Evolutionary conservation across 2,888 invertebrate species (phyloP), one percentile per base, ranked within the genome.

Genomic region (Saturnia pavonia): DNA sequence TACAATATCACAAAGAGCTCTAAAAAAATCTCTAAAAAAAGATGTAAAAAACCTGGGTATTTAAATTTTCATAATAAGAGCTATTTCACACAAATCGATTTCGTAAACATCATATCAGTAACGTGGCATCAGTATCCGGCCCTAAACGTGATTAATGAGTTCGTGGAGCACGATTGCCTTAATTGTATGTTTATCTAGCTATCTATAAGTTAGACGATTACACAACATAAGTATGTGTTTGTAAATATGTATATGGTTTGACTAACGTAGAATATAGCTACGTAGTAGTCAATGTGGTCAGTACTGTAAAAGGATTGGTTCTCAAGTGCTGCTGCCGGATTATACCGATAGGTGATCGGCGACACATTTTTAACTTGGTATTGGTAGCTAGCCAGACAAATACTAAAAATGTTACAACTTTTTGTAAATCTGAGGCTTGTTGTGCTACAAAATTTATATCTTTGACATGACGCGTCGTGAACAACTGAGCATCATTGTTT

Each of bases 161-260:
- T 69, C 76, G 75, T 76, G 76, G 70, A 66, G 70, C 75, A 76
- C 74, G 75, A 75, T 74, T 73, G 70, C 67, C 51, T 60, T 73
- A 74, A 74, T 74, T 71, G 42, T 54, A 45, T 71, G 45, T 42
- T 22, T 43, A 57, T 14, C 60, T 27, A 63, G 34, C 43, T 69
- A 63, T 54, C 27, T 65, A 69, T 16, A n/a, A 27, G 14, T 25
- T 14, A 27, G 4, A 25, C 12, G 27, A 14, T 60, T 60, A 27
- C 25, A 25, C 25, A 57, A 57, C 16, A 57, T 25, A 25, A 57
- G 25, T 25, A 57, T 57, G 14, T 12, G 14, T 60, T 54, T 22
- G 54, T 22, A 7, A n/a, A 22, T 22, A 9, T 54, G 11, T n/a
- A 9, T 8, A n/a, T n/a, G n/a, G 1, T n/a, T 22, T n/a, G 22